Evolutionary conservation across 2,888 invertebrate genomes (phyloP).

Genomic region (Rotaria macrura): DNA sequence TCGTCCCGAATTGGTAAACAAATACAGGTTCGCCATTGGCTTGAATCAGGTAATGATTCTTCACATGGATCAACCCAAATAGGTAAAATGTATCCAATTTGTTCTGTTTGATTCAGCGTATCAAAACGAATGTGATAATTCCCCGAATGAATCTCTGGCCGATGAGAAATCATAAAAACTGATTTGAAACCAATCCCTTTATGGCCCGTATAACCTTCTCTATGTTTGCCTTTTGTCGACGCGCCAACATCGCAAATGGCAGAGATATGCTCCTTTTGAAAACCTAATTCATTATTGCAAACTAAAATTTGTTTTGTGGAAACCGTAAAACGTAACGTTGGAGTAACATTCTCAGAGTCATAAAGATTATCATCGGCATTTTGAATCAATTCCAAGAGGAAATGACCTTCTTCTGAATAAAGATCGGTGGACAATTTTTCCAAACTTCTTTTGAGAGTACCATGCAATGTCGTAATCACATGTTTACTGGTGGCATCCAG

Average conservation of each 20-base stretch:
- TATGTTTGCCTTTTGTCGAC: conserved; percentile 48
- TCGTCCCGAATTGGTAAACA: no score
- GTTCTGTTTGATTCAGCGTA: no score
- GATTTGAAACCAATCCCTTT: conserved; percentile 44
- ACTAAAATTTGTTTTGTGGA: conserved; percentile 39
- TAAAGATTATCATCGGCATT: conserved; percentile 51
- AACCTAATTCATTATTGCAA: conserved; percentile 48
- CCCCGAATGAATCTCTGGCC: conserved; percentile 38
- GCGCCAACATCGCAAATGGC: conserved; percentile 49
- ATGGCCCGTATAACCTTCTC: conserved; percentile 48
- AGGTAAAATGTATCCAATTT: no score
- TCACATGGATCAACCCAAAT: no score
- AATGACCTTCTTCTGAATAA: conserved; percentile 48
- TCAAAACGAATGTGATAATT: no score
- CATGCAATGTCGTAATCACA: not conserved
- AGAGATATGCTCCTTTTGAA: conserved; percentile 42
- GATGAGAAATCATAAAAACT: conserved; percentile 46
- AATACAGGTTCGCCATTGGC: no score
- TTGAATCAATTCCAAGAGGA: conserved; percentile 49
- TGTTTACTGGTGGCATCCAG: not conserved
- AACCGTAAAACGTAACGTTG: conserved; percentile 42
- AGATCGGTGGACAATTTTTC: conserved; percentile 39
- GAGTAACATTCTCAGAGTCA: conserved; percentile 37
- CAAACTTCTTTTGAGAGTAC: conserved; percentile 42
- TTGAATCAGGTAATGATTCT: no score